phyloP scores from a whole-genome alignment of 1,140 invertebrate species.

The Bombus difficillimus region DNA sequence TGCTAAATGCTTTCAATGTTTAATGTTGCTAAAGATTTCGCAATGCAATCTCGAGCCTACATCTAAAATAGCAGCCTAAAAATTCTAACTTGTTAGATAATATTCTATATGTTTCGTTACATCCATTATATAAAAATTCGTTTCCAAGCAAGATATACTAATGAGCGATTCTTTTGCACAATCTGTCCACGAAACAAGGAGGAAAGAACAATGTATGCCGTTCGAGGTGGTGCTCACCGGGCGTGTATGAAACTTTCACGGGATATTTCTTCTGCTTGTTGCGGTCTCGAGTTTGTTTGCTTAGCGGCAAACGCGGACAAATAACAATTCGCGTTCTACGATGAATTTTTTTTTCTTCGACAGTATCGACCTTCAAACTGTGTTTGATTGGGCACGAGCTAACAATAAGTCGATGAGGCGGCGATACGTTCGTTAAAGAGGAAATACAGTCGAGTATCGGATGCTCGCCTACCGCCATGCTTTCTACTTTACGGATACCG shows the following conservation, averaged over 20 bases:
- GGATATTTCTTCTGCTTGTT: constrained; percentile 2
- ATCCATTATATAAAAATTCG: background rate
- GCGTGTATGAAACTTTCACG: constrained; percentile 18
- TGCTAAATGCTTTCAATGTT: too few species aligned
- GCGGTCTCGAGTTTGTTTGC: constrained; percentile 19
- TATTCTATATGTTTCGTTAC: background rate
- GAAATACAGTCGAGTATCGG: background rate
- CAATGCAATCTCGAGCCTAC: background rate
- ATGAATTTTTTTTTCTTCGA: background rate
- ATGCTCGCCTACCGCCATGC: constrained; percentile 48
- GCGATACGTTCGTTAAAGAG: background rate
- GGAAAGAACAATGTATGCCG: background rate
- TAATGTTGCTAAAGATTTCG: too few species aligned
- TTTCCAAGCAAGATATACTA: background rate
- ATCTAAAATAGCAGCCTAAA: background rate
- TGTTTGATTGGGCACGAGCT: background rate
- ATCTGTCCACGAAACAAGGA: background rate
- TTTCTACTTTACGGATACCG: constrained; percentile 60
- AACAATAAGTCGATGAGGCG: background rate
- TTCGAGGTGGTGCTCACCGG: background rate
- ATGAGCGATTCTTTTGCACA: background rate
- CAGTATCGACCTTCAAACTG: background rate
- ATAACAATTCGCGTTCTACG: background rate
- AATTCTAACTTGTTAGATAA: background rate
- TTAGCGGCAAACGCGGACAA: constrained; percentile 19